These are phyloP conservation scores for Watsonalla cultraria DNA, from an alignment of 2,888 invertebrate species.

Conservation along the genomic window DNA sequence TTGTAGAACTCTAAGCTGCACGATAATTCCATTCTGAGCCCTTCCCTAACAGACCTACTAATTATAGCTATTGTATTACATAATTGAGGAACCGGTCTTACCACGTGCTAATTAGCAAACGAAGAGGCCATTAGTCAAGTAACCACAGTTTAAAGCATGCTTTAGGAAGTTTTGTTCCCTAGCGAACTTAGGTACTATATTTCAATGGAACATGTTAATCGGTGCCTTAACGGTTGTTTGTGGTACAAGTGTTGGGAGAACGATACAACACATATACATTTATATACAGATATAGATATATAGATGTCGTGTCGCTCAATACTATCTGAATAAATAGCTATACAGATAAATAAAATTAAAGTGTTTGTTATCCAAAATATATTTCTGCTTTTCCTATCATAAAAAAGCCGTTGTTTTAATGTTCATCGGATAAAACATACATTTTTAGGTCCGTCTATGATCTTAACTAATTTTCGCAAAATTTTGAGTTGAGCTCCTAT, in stretches of 20 bases:
- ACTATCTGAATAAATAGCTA: too few relatives aligned
- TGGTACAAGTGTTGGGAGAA: background rate
- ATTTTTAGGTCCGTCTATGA: too few relatives aligned
- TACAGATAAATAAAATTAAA: too few relatives aligned
- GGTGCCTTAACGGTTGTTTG: background rate
- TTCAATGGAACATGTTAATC: background rate
- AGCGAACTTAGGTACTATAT: background rate
- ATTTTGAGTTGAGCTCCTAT: too few relatives aligned
- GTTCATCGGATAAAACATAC: too few relatives aligned
- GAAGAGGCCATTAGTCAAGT: background rate
- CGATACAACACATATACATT: too few relatives aligned
- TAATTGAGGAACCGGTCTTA: background rate
- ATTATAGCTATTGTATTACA: background rate
- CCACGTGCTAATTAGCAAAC: constrained; percentile 2
- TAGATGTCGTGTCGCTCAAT: too few relatives aligned
- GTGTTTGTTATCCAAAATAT: too few relatives aligned
- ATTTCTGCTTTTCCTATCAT: too few relatives aligned
- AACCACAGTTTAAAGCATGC: constrained; percentile 10
- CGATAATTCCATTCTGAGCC: background rate
- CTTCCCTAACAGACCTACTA: background rate
- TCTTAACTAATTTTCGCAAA: too few relatives aligned
- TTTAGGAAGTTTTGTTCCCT: constrained; percentile 3
- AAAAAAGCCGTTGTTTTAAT: too few relatives aligned
- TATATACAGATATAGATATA: background rate
- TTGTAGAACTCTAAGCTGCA: too few relatives aligned